Base-by-base conservation (phyloP, 2,113 vertebrate species). In the Tautogolabrus adspersus region DNA sequence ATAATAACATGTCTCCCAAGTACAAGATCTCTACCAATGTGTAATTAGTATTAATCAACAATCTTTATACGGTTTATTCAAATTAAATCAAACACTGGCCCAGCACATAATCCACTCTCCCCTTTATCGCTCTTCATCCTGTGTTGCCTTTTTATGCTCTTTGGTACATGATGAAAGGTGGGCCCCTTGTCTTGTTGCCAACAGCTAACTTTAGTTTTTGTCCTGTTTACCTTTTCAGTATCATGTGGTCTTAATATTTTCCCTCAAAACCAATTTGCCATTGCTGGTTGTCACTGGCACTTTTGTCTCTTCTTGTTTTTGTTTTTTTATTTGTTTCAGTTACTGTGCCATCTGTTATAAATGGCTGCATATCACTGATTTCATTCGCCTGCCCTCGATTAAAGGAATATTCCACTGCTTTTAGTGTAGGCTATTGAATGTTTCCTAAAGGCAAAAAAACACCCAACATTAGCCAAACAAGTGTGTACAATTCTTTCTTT, bases 21-120 rank as follows among this genome's bases (percentile, higher is more conserved):
- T 95, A 95, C 90, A 95, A 95, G 90, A 95, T 95, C 87, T 95
- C 95, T 81, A 95, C 95, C 72, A 95, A 95, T 21, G 95, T 95
- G 84, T 95, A 95, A 91, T 81, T 77, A 67, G 66, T 66, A 68
- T 68, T 74, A 82, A 66, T 52, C 51, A 64, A 34, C 34, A 62
- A 52, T 56, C 46, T 76, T 81, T 72, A 75, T 84, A 77, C 75
- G 19, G 60, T 79, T 82, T 79, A 62, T 57, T 76, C 72, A 72
- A 87, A 75, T 82, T 85, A 54, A 81, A 79, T 90, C 80, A 84
- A 87, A 82, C 86, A 87, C 89, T 70, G 86, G 83, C 79, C 82
- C 77, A 79, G 83, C 87, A 86, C 89, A 85, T 65, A 86, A 83
- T 62, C 64, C 70, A 80, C 76, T 65, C 83, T 30, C 54, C 68